phyloP scores from a whole-genome alignment of 2,797 vertebrate genomes.

The Peromyscus aztecus region DNA sequence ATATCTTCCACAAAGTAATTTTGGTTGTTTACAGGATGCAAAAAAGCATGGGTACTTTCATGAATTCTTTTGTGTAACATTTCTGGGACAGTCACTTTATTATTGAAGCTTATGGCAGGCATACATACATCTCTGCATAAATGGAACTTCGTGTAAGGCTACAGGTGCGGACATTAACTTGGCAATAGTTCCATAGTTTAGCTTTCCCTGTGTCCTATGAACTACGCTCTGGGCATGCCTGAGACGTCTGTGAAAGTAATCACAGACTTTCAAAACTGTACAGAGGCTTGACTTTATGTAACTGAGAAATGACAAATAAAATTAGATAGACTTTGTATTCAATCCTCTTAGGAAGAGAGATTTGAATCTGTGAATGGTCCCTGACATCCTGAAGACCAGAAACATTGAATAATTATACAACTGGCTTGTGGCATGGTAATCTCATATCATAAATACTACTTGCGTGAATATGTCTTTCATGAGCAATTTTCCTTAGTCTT shows the following conservation, averaged over 20 bases:
- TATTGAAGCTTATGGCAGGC: neutral
- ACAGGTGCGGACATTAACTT: neutral
- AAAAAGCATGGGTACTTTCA: neutral
- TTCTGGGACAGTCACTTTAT: neutral
- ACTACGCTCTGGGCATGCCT: neutral
- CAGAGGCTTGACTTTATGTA: neutral
- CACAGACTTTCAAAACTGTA: neutral
- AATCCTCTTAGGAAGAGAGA: neutral
- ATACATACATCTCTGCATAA: no score
- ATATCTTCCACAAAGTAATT: neutral
- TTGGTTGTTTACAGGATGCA: neutral
- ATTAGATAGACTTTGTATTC: no score
- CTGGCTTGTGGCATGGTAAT: neutral
- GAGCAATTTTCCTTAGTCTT: neutral
- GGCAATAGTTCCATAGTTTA: neutral
- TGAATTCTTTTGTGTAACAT: neutral
- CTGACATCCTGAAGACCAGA: neutral
- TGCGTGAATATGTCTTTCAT: neutral
- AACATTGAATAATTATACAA: neutral
- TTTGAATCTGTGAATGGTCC: neutral
- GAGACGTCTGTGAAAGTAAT: neutral
- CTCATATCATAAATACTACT: neutral
- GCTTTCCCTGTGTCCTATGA: neutral
- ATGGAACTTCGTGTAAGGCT: neutral
- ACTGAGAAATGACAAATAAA: neutral